Evolutionary conservation across 2,888 invertebrate genomes (phyloP).

Genomic region (Periphyllus acericola): DNA sequence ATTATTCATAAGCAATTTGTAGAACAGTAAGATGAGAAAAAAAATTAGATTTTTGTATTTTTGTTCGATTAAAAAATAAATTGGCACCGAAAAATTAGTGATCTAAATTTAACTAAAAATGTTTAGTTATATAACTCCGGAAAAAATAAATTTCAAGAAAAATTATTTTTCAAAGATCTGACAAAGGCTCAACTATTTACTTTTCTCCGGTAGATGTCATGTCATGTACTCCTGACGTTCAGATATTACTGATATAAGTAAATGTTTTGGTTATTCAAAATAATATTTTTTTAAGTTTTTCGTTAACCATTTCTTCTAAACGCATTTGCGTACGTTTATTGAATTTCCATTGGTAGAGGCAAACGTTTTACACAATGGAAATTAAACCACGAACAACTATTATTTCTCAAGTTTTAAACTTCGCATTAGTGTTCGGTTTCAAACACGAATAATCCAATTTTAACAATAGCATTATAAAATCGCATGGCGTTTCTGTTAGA

Average conservation of each 20-base stretch:
- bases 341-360: neutral
- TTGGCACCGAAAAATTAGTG: accelerated
- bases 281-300: neutral
- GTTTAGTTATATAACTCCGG: neutral
- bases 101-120: neutral
- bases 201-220: slow-evolving; percentile 53
- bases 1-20: too few relatives aligned
- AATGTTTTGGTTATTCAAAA: neutral
- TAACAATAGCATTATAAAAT: neutral
- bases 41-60: neutral
- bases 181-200: neutral
- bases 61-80: neutral
- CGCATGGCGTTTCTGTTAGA: neutral
- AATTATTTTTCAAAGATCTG: neutral
- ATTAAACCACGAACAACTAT: slow-evolving; percentile 1
- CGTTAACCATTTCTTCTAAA: neutral
- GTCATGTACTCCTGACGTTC: neutral
- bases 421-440: slow-evolving; percentile 27
- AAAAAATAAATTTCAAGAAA: neutral
- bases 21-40: neutral
- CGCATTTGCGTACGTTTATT: neutral
- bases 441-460: slow-evolving; percentile 52
- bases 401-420: slow-evolving; percentile 22
- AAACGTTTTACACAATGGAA: neutral
- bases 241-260: neutral